Conservation (phyloP, 2,888 invertebrate species). For the Hemaris fuciformis region DNA sequence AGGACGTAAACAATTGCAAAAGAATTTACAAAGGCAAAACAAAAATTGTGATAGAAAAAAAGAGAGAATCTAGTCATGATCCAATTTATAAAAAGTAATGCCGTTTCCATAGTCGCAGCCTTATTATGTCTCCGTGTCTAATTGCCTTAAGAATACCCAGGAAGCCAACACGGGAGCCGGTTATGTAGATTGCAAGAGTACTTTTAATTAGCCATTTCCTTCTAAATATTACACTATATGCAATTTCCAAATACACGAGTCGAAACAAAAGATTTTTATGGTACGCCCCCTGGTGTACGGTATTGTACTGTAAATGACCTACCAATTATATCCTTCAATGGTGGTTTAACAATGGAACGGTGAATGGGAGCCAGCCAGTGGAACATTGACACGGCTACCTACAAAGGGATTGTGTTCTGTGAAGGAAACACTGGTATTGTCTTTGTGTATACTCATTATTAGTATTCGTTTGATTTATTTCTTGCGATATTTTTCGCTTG, state of each 20-base stretch:
- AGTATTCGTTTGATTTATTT: background rate
- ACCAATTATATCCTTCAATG: constrained; percentile 16
- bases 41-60: too few species aligned
- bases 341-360: constrained; percentile 43
- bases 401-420: background rate
- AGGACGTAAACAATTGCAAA: too few species aligned
- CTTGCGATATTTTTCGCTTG: background rate
- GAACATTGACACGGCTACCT: constrained; percentile 30
- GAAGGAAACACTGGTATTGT: background rate
- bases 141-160: background rate
- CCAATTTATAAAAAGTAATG: too few species aligned
- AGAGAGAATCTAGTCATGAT: background rate
- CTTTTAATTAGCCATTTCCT: background rate
- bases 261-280: background rate
- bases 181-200: background rate
- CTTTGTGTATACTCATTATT: background rate
- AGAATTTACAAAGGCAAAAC: too few species aligned
- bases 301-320: constrained; percentile 3
- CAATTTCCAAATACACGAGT: background rate
- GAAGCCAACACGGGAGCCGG: background rate
- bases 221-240: background rate
- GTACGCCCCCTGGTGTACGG: background rate
- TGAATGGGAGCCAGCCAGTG: constrained; percentile 33
- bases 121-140: background rate
- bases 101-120: background rate